Evolutionary conservation across 2,888 invertebrate genomes (phyloP), one percentile per base, ranked within the genome.

Genomic region (Cyrtodaria siliqua): DNA sequence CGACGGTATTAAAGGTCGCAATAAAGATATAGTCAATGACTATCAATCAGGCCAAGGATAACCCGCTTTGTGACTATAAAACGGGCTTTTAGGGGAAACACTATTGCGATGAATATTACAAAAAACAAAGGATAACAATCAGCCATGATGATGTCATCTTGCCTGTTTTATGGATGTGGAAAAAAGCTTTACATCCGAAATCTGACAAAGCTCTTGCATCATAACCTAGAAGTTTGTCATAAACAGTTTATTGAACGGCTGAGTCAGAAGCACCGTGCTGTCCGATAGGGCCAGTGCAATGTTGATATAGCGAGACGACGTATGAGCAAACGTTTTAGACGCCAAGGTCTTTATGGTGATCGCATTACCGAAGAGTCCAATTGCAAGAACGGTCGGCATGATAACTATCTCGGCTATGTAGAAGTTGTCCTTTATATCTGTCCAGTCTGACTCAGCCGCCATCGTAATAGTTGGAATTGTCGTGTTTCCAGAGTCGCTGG

Each of bases 131-230:
- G 26, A 83, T 64, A 0, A 87, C 85, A 2, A 88, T 79, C 16
- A 88, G 61, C 87, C 88, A 87, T 9, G 87, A 87, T 49, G 87
- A 87, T 53, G 82, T 80, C 79, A 86, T 86, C 68, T 88, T 88
- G 4, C 80, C 67, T 1, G 83, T 76, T 47, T 79, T 72, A 56
- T 71, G 83, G 12, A 81, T 63, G 50, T 83, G 79, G 62, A 85
- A 87, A 73, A 86, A 88, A 1, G 83, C 24, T 44, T 85, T 81
- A 57, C 88, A 88, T 8, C 83, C 79, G 1, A 67, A 16, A 27
- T 68, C 63, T 16, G 73, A 71, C 23, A 87, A 18, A 1, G 88
- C 79, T 42, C 86, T 49, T 16, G 82, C 38, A 61, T 88, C 88
- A 38, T 57, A 60, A 0, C 83, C 83, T 8, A 87, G 26, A 87